Evolutionary conservation across 2,113 vertebrate species (phyloP).

Genomic region (Myotis davidii): DNA sequence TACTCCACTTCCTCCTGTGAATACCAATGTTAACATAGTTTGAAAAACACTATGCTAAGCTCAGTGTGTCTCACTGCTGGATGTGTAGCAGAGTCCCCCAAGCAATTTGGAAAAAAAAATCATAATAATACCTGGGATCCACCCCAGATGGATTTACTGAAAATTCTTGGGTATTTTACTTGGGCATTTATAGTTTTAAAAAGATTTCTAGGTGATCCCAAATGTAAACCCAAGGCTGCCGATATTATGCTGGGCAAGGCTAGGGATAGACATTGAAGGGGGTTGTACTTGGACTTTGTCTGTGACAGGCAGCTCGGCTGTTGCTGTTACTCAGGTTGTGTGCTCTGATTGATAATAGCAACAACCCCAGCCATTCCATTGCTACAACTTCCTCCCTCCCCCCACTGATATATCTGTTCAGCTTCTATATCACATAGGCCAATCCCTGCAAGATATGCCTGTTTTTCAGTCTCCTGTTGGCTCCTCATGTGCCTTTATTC

Average conservation of each 20-base stretch:
- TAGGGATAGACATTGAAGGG: neutral
- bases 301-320: neutral
- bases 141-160: neutral
- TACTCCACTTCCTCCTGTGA: neutral
- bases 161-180: slow-evolving; percentile 14
- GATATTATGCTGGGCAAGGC: neutral
- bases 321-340: neutral
- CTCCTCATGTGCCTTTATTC: neutral
- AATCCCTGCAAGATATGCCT: neutral
- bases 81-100: neutral
- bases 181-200: neutral
- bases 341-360: neutral
- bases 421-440: neutral
- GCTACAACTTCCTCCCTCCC: neutral
- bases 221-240: neutral
- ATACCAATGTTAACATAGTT: neutral
- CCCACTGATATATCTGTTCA: neutral
- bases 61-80: neutral
- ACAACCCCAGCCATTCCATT: neutral
- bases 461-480: neutral
- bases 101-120: neutral
- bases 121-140: neutral
- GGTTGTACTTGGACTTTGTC: neutral
- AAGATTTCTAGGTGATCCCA: neutral
- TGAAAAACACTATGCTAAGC: neutral